Evolutionary conservation across 2,113 vertebrate genomes (phyloP), one percentile per base, ranked within the genome.

Genomic region (Prunella himalayana): DNA sequence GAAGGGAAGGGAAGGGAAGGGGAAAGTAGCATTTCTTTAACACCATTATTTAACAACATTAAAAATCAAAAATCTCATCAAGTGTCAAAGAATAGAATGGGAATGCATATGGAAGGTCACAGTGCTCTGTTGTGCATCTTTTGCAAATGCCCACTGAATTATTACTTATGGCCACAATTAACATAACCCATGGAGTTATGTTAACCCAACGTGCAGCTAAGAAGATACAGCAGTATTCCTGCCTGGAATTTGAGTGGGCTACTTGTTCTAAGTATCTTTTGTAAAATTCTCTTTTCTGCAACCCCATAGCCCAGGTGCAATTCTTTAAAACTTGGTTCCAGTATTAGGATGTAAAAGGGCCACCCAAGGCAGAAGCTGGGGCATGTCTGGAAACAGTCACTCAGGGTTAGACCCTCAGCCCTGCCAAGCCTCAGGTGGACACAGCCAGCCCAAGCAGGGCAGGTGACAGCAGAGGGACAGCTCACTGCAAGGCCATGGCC

Each of bases 161-260:
- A 18, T n/a, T 54, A 31, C 42, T 30, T 24, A 17, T 9, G 50
- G 25, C 28, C 37, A 24, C 47, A n/a, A 13, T 15, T 5, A 69
- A n/a, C 37, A 37, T 37, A 37, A 47, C 6, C 27, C 15, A 25
- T 1, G 3, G 59, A 30, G 28, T 24, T 27, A 21, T 0, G 0
- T 30, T 73, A 44, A 35, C 31, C 5, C 28, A 25, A 7, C 1
- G 0, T 9, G 24, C 35, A 35, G 28, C 57, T 50, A 33, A 16
- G 49, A 39, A 30, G 24, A 30, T 1, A 30, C 15, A 73, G 70
- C 12, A 57, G 28, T 9, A 16, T 28, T 72, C 13, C 65, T 39
- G 18, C 3, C 44, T 41, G 57, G 25, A 17, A 47, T 63, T 51
- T 51, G 15, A n/a, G 35, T 7, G 18, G 22, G 27, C 4, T 53